phyloP scores from a whole-genome alignment of 2,888 invertebrate species.

The Leptopterna dolabrata region DNA sequence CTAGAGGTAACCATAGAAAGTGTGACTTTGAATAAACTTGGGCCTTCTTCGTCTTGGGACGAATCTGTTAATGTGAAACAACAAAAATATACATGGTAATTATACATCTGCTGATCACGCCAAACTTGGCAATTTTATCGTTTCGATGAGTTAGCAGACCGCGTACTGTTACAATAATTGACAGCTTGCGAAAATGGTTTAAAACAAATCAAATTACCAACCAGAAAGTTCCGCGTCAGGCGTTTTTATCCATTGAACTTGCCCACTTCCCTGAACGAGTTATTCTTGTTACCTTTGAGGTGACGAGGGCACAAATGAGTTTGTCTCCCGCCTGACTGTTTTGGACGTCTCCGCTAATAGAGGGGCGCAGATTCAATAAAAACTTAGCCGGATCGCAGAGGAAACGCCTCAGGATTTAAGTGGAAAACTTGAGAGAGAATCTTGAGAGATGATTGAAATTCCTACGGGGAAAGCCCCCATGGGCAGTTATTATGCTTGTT shows the following conservation, averaged over 20 bases:
- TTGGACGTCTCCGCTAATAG: slow-evolving; percentile 19
- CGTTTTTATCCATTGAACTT: background rate
- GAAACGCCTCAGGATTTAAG: slow-evolving; percentile 34
- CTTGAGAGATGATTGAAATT: background rate
- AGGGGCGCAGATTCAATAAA: slow-evolving; percentile 26
- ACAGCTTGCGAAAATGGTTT: background rate
- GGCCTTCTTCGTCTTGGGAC: no score
- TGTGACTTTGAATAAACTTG: no score
- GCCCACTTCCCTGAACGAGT: background rate
- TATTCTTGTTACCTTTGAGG: slow-evolving; percentile 20
- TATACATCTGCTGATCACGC: no score
- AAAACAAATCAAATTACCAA: background rate
- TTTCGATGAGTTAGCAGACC: no score
- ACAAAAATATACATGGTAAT: no score
- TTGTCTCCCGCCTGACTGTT: slow-evolving; percentile 1
- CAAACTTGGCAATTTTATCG: no score
- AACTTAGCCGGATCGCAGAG: background rate
- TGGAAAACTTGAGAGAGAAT: slow-evolving; percentile 8
- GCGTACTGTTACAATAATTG: no score
- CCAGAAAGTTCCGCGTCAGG: background rate
- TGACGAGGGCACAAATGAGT: slow-evolving; percentile 21
- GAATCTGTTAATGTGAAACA: no score
- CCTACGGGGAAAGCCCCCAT: background rate
- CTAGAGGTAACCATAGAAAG: no score
- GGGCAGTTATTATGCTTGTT: background rate